These are phyloP conservation scores for Hippopotamyrus pictus DNA, from an alignment of 2,797 vertebrate genomes.

Conservation along the genomic window DNA sequence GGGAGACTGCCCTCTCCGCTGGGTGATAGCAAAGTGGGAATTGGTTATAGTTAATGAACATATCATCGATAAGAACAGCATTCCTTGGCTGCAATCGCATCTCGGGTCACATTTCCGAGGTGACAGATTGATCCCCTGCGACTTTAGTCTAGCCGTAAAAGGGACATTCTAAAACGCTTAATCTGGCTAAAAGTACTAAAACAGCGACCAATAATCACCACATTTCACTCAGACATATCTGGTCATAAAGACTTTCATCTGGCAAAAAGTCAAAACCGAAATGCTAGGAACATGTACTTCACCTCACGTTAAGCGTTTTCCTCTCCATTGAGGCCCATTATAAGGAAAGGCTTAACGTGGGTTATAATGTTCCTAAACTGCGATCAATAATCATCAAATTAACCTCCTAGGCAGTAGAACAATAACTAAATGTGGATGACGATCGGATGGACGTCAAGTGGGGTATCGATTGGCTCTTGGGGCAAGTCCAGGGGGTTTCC, in stretches of 20 bases:
- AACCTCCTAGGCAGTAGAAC: neutral
- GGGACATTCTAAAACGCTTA: neutral
- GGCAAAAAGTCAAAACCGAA: neutral
- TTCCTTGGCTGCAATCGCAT: neutral
- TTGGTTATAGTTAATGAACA: neutral
- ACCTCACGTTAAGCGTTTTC: neutral
- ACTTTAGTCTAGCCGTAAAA: neutral
- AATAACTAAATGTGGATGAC: neutral
- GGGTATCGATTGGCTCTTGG: neutral
- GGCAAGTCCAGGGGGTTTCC: neutral
- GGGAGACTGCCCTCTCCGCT: neutral
- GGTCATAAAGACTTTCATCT: neutral
- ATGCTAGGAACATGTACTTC: neutral
- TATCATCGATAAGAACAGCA: neutral
- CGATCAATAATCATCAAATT: neutral
- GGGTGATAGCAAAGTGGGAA: neutral
- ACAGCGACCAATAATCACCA: neutral
- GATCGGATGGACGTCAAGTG: neutral
- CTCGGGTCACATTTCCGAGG: neutral
- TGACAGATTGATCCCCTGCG: neutral
- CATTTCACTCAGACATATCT: neutral
- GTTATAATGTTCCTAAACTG: neutral
- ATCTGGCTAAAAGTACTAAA: neutral
- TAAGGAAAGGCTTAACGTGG: neutral
- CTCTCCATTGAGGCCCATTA: neutral